Conservation (phyloP, 2,113 vertebrate species). For the Mastomys coucha region DNA sequence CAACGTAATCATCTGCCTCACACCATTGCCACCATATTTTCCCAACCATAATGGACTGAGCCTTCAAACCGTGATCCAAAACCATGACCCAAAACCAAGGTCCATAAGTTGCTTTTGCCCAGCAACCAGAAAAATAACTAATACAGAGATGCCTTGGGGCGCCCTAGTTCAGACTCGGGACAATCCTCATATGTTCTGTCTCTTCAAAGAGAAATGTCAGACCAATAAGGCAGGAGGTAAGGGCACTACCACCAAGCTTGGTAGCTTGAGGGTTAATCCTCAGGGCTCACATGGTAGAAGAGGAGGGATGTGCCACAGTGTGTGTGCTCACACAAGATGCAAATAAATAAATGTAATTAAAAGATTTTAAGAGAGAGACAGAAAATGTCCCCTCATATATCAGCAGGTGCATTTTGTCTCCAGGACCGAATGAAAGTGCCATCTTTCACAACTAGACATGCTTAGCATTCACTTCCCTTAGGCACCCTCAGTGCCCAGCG, state of each 20-base stretch:
- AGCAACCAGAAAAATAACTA: not conserved
- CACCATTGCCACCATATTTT: not conserved
- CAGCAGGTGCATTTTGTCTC: not conserved
- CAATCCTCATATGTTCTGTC: not conserved
- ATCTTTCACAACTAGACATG: fast-evolving
- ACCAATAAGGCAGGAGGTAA: not conserved
- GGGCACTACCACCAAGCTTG: not conserved
- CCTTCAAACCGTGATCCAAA: not conserved
- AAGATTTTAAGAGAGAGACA: not conserved
- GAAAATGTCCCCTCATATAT: too few species aligned
- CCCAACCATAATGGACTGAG: not conserved
- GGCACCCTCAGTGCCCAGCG: not conserved
- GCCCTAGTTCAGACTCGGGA: not conserved
- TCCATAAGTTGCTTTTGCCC: not conserved
- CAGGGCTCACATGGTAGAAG: not conserved
- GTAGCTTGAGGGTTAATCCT: not conserved
- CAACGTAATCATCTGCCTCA: too few species aligned
- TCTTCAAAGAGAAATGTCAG: not conserved
- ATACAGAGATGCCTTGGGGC: too few species aligned
- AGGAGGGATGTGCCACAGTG: not conserved
- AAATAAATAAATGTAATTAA: not conserved
- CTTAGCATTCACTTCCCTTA: not conserved
- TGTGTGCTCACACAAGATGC: too few species aligned
- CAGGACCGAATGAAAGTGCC: not conserved
- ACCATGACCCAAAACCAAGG: not conserved